Evolutionary conservation across 1,140 invertebrate species (phyloP).

Genomic region (Drosophila novamexicana): DNA sequence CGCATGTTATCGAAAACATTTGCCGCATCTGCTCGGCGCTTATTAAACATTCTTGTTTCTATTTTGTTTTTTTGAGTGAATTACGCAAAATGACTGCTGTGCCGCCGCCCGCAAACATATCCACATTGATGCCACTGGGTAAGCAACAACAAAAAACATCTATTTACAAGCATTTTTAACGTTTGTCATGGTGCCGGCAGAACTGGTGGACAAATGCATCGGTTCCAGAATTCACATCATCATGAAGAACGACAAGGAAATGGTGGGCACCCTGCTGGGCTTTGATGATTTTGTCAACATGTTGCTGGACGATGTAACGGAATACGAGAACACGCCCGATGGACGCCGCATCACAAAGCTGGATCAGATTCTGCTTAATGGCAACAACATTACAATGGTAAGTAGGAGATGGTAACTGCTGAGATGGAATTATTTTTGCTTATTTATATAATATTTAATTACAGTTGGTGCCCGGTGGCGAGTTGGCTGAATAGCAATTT

Average conservation of each 20-base stretch:
- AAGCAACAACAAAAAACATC: constrained; percentile 38
- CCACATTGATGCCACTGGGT: constrained; percentile 90
- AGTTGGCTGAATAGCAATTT: constrained; percentile 86
- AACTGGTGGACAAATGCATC: constrained; percentile 99
- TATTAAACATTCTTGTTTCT: constrained; percentile 2
- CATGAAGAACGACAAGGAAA: constrained; percentile 99
- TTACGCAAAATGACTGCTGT: constrained; percentile 70
- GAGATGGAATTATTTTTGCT: no score
- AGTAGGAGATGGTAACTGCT: background rate
- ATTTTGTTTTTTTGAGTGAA: constrained; percentile 1
- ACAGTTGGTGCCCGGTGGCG: constrained; percentile 89
- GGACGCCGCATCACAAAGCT: constrained; percentile 98
- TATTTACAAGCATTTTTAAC: constrained; percentile 5
- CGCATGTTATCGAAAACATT: no score
- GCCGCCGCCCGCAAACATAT: constrained; percentile 87
- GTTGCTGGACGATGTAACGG: constrained; percentile 96
- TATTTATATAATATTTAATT: constrained; percentile 69
- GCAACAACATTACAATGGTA: constrained; percentile 99
- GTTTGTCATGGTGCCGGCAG: constrained; percentile 85
- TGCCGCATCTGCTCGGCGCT: constrained; percentile 1
- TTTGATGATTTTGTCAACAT: constrained; percentile 99
- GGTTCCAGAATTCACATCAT: constrained; percentile 99
- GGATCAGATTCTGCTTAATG: constrained; percentile 99
- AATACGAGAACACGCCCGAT: constrained; percentile 98
- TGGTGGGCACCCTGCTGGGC: constrained; percentile 98